These are phyloP conservation scores for Phenganax stokvisi DNA, from an alignment of 92 coral and sea anemone genomes.

Conservation along the genomic window DNA sequence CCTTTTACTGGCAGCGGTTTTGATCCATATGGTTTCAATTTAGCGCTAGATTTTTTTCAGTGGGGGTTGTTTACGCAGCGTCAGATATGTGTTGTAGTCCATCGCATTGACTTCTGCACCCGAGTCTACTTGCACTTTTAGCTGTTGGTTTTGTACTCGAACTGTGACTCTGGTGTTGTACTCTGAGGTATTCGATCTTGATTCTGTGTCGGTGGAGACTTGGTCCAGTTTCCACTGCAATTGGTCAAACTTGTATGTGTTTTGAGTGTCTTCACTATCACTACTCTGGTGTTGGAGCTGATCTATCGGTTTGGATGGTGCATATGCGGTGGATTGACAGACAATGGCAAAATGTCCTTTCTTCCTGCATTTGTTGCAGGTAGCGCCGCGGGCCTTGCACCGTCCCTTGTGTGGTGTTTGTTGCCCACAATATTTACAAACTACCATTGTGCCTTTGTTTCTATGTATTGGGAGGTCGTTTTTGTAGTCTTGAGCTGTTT, in stretches of 20 bases:
- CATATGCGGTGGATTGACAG: neutral
- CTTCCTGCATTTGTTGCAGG: conserved; percentile 6
- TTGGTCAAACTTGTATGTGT: conserved; percentile 17
- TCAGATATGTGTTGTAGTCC: neutral
- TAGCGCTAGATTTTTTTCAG: neutral
- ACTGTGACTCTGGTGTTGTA: neutral
- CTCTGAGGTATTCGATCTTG: neutral
- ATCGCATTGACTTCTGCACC: conserved; percentile 1
- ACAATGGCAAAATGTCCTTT: neutral
- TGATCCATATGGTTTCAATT: conserved; percentile 20
- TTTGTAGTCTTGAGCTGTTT: neutral
- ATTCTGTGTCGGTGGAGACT: neutral
- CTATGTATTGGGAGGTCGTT: neutral
- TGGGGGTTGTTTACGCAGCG: neutral
- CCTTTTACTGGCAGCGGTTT: conserved; percentile 9
- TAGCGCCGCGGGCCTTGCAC: conserved; percentile 12
- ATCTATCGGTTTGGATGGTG: neutral
- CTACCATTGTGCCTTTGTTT: neutral
- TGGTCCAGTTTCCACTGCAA: conserved; percentile 1
- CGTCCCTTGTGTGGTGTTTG: conserved; percentile 7
- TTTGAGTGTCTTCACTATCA: neutral
- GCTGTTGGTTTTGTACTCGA: neutral
- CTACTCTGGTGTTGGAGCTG: neutral
- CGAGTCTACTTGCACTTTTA: conserved; percentile 16
- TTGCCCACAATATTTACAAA: conserved; percentile 13